Evolutionary conservation across 92 coral and sea anemone genomes (phyloP).

Genomic region (Siderastrea radians): DNA sequence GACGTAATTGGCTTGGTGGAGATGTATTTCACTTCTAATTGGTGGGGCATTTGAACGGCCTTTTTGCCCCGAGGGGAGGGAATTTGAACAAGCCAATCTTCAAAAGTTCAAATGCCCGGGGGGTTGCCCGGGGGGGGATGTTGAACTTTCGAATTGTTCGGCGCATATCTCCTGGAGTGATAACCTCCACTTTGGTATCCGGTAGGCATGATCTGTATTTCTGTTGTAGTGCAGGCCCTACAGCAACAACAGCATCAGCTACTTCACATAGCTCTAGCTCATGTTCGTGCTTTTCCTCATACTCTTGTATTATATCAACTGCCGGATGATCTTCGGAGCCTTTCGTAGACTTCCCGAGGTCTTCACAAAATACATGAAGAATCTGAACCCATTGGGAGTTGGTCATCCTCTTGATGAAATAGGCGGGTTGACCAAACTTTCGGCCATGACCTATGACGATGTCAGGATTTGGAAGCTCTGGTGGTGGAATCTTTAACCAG

Average conservation of each 20-base stretch:
- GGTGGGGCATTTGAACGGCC: too few relatives aligned
- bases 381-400: conserved; percentile 3
- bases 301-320: background rate
- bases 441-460: conserved; percentile 14
- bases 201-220: conserved; percentile 1
- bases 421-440: background rate
- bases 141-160: too few relatives aligned
- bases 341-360: background rate
- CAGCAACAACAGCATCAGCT: conserved; percentile 38
- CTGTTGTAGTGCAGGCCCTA: background rate
- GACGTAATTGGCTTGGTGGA: too few relatives aligned
- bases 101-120: too few relatives aligned
- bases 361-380: conserved; percentile 32
- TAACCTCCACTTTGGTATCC: background rate
- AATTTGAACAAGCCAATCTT: too few relatives aligned
- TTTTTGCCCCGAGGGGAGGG: too few relatives aligned
- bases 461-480: background rate
- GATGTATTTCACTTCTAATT: too few relatives aligned
- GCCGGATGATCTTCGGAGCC: background rate
- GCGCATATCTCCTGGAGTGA: conserved; percentile 37
- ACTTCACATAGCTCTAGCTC: conserved; percentile 18
- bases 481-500: conserved; percentile 16
- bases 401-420: background rate
- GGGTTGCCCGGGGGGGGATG: too few relatives aligned
- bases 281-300: conserved; percentile 4